phyloP scores from a whole-genome alignment of 2,888 invertebrate species.

The Parthenolecanium corni region DNA sequence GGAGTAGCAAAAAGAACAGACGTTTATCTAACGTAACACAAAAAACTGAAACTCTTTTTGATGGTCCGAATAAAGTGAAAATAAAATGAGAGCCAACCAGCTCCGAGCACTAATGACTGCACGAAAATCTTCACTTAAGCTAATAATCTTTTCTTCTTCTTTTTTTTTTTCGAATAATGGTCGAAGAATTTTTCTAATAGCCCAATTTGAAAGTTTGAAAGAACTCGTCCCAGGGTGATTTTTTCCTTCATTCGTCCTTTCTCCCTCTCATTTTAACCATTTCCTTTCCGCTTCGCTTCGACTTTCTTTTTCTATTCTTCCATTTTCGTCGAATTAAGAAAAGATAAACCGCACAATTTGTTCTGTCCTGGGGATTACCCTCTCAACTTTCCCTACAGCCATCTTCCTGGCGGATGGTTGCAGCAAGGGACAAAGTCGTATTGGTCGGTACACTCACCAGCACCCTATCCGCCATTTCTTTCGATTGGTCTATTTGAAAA shows the following conservation, averaged over 20 bases:
- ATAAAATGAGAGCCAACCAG: background rate
- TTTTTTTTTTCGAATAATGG: slow-evolving; percentile 18
- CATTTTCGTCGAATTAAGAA: background rate
- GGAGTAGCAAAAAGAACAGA: too few species aligned
- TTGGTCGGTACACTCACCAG: background rate
- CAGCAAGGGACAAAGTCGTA: background rate
- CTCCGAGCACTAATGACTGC: slow-evolving; percentile 2
- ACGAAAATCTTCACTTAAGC: slow-evolving; percentile 2
- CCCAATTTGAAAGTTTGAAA: slow-evolving; percentile 20
- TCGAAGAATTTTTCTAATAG: slow-evolving; percentile 23
- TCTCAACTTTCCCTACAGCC: background rate
- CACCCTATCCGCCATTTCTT: background rate
- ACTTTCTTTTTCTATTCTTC: too few species aligned
- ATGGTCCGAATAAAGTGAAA: too few species aligned
- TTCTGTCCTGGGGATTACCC: slow-evolving; percentile 14
- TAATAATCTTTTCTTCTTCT: slow-evolving; percentile 26
- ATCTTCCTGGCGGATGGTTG: background rate
- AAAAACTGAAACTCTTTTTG: background rate
- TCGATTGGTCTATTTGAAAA: slow-evolving; percentile 4
- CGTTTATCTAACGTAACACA: too few species aligned
- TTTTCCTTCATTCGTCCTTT: slow-evolving; percentile 7
- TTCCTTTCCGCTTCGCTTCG: background rate
- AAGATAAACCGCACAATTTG: slow-evolving; percentile 27
- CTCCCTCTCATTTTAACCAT: slow-evolving; percentile 9
- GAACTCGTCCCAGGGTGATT: slow-evolving; percentile 23